These are phyloP conservation scores for Taphrorychus bicolor DNA, from an alignment of 2,888 invertebrate species.

Conservation along the genomic window DNA sequence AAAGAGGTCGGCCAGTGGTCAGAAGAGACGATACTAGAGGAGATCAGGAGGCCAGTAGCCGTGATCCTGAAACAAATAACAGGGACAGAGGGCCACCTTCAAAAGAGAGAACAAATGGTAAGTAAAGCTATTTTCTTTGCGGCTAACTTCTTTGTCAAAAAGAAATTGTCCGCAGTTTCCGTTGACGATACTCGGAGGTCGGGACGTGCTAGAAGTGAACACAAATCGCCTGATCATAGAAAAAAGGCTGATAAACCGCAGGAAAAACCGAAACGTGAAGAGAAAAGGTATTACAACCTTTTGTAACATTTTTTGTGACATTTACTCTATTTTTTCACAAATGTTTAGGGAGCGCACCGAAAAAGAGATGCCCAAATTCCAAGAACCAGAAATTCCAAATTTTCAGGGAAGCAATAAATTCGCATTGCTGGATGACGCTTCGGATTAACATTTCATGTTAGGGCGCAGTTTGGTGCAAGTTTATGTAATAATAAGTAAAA, in stretches of 20 bases:
- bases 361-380: slow-evolving; percentile 73
- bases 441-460: slow-evolving; percentile 36
- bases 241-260: slow-evolving; percentile 45
- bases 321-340: neutral
- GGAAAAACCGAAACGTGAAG: slow-evolving; percentile 45
- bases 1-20: slow-evolving; percentile 41
- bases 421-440: slow-evolving; percentile 69
- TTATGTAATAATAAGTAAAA: slow-evolving; percentile 29
- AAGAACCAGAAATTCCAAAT: slow-evolving; percentile 77
- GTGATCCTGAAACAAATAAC: slow-evolving; percentile 19
- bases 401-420: slow-evolving; percentile 81
- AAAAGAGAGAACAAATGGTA: slow-evolving; percentile 41
- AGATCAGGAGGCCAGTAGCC: slow-evolving; percentile 1
- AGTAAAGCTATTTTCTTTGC: slow-evolving; percentile 24
- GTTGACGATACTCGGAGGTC: slow-evolving; percentile 45
- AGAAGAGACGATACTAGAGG: slow-evolving; percentile 24
- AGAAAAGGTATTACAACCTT: slow-evolving; percentile 43
- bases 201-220: slow-evolving; percentile 36
- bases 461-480: neutral
- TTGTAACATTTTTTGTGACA: neutral
- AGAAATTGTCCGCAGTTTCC: slow-evolving; percentile 42
- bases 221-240: slow-evolving; percentile 43
- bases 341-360: slow-evolving; percentile 54
- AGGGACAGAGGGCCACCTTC: slow-evolving; percentile 30
- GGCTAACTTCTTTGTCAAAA: no score